Evolutionary conservation across 2,113 vertebrate genomes (phyloP).

Genomic region (Delphinus delphis): DNA sequence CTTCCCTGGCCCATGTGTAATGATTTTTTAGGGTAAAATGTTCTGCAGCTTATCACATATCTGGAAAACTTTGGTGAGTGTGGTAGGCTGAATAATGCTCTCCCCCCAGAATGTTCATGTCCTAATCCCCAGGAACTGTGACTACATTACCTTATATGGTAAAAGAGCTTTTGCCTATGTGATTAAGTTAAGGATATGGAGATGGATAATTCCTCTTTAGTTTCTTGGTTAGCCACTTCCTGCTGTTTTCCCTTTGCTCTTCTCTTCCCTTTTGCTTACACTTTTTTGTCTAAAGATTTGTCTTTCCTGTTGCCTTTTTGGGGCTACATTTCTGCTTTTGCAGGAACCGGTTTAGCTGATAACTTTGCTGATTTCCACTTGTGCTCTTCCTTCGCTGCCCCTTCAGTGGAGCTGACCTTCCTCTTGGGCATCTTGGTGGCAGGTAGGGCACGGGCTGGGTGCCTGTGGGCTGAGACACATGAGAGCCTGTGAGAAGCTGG

Average conservation of each 20-base stretch:
- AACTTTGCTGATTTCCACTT: background rate
- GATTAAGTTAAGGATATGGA: background rate
- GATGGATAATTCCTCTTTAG: background rate
- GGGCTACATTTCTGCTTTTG: background rate
- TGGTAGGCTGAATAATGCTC: background rate
- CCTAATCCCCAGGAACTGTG: background rate
- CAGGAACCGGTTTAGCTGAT: background rate
- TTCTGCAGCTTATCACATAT: background rate
- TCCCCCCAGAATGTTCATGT: background rate
- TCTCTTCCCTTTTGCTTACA: background rate
- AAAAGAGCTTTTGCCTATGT: background rate
- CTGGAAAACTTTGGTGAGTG: background rate
- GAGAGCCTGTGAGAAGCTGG: background rate
- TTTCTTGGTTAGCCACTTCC: background rate
- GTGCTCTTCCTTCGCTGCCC: background rate
- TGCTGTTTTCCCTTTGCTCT: background rate
- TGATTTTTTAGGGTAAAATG: background rate
- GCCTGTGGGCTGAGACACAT: background rate
- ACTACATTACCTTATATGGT: background rate
- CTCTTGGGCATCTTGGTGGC: background rate
- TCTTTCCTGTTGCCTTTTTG: background rate
- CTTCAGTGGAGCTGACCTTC: background rate
- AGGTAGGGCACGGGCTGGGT: background rate
- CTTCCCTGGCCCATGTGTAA: background rate
- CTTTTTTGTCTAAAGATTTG: background rate